Evolutionary conservation across 2,113 vertebrate genomes (phyloP), one percentile per base, ranked within the genome.

Genomic region (Copsychus sechellarum): DNA sequence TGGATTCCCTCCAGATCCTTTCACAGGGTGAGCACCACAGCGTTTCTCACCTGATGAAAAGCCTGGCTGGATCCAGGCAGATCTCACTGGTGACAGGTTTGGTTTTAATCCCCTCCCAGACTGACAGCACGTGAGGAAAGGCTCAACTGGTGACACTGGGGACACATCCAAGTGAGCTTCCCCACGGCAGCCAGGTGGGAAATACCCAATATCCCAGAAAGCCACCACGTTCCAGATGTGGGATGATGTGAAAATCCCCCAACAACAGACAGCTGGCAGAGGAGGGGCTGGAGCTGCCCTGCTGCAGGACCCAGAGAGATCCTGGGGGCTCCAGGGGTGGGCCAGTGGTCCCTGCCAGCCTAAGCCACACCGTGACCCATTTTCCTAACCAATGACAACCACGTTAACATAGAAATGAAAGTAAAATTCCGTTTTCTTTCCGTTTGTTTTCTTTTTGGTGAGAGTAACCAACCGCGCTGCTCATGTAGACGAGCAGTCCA

Each of bases 301-400:
- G 3, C 42, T 79, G 42, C 51, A 57, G 0, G 0, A 43, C 26
- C 26, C 18, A 17, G 6, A 15, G 34, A 14, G 34, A 22, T 42
- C 14, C 42, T 19, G 34, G 25, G 4, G 36, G 53, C 61, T 67
- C 20, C 0, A 20, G 7, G 33, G 23, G 13, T 28, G 26, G 28
- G 38, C 38, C 54, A 61, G n/a, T 31, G 54, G 40, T 42, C 78
- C 67, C 47, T 61, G n/a, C 21, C 70, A 82, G 61, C n/a, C 61
- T 61, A 29, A 54, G 47, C 79, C 47, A 69, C 70, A 34, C n/a
- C 2, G 5, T 34, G 47, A 69, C 42, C 48, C 29, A 8, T 48
- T 48, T 12, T 95, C 70, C 89, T 81, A 92, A 50, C 93, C 90
- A 94, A 90, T 89, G 78, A 94, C 82, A 91, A 93, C 19, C 40